Evolutionary conservation across 2,113 vertebrate genomes (phyloP), one percentile per base, ranked within the genome.

Genomic region (Psittacula cyanocephala): DNA sequence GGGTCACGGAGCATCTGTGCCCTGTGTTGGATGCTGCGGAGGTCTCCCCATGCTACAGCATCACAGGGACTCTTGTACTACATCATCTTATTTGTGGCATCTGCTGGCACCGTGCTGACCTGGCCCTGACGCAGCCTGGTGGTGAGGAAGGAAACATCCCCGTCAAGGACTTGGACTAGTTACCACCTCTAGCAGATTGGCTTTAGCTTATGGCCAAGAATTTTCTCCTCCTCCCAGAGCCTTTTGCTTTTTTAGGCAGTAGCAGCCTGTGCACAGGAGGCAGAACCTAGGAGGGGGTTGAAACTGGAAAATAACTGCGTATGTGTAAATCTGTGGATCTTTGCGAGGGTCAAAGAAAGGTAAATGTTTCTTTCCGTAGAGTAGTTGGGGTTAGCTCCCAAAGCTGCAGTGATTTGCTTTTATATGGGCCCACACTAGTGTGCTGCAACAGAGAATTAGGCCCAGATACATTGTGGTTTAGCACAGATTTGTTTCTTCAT

Each of bases 361-460:
- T 5, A 17, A 63, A 19, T 6, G 17, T 3, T 47, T 13, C 35
- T 57, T 50, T 39, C n/a, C 44, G 2, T 0, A 10, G 37, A 13
- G 19, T 13, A 29, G 57, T 24, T 27, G 50, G 55, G 46, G 4
- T 3, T 25, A 39, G 35, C 55, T 47, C 31, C 41, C 35, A 7
- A 49, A 62, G 68, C 64, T 49, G 16, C 31, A 1, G 28, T 29
- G 65, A 19, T 78, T 3, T 55, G 46, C 13, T 23, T 33, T 46
- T 20, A 20, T 19, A 3, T 0, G 1, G 63, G 70, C 5, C 29
- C 52, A 13, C 59, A 6, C 17, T 3, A 3, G 17, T 0, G 4
- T 1, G 7, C 11, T 49, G 23, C 18, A 31, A 11, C 25, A 63
- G 46, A 64, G 77, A 18, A 53, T 27, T 3, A 25, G 69, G 33